Conservation (phyloP, 2,888 invertebrate species). For the Herminia tarsipennalis region DNA sequence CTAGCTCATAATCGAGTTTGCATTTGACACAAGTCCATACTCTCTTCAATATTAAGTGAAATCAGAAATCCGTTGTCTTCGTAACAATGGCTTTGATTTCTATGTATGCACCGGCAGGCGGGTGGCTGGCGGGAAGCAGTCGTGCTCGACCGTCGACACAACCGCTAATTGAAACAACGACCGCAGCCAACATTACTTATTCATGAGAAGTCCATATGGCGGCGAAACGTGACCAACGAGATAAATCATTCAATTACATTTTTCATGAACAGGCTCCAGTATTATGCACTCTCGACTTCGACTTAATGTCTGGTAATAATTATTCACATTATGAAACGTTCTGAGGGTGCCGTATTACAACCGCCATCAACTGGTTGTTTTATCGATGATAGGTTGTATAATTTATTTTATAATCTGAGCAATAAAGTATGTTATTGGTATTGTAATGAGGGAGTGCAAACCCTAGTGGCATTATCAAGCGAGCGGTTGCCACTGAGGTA, state of each 20-base stretch:
- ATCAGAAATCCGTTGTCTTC: conserved; percentile 37
- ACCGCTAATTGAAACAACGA: conserved; percentile 85
- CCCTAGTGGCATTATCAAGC: conserved; percentile 4
- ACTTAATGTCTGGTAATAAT: conserved; percentile 42
- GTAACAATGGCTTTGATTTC: conserved; percentile 48
- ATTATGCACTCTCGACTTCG: conserved; percentile 46
- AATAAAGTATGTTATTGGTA: conserved; percentile 1
- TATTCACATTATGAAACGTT: conserved; percentile 39
- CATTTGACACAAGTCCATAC: too few relatives aligned
- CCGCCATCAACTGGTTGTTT: conserved; percentile 42
- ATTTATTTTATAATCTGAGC: conserved; percentile 9
- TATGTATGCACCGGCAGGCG: conserved; percentile 20
- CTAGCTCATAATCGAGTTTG: too few relatives aligned
- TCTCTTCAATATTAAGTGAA: neutral
- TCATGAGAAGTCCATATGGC: conserved; percentile 84
- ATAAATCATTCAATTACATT: conserved; percentile 84
- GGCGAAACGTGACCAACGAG: conserved; percentile 79
- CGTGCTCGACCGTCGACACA: conserved; percentile 75
- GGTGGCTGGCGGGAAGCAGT: conserved; percentile 58
- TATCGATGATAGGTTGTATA: conserved; percentile 21
- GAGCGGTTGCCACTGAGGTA: conserved; percentile 29
- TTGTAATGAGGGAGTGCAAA: conserved; percentile 10
- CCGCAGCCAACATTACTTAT: conserved; percentile 82
- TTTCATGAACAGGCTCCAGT: conserved; percentile 69
- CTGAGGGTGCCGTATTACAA: conserved; percentile 31